phyloP scores from a whole-genome alignment of 2,888 invertebrate species.

The Stratiomys singularior region DNA sequence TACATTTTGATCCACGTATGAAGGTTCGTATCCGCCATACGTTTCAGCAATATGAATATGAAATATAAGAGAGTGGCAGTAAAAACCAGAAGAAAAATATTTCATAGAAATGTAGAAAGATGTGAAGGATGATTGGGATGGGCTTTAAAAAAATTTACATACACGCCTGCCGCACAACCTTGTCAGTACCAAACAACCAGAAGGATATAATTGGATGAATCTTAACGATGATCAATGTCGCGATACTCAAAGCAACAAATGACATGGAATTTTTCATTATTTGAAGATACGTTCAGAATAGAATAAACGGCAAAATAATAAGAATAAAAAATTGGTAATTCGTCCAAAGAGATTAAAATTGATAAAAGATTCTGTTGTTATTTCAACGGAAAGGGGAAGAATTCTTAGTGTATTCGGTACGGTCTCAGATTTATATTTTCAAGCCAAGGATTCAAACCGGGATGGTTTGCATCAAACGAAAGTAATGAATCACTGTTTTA shows the following conservation, averaged over 20 bases:
- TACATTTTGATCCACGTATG: background rate
- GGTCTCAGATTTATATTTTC: too few species aligned
- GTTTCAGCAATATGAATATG: too few species aligned
- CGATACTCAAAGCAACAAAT: conserved; percentile 4
- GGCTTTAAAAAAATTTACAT: conserved; percentile 13
- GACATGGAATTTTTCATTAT: conserved; percentile 3
- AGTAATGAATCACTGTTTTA: too few species aligned
- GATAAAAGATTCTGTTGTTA: too few species aligned
- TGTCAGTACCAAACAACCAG: background rate
- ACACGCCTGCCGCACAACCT: background rate
- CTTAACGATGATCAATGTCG: conserved; percentile 12
- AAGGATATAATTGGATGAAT: conserved; percentile 29
- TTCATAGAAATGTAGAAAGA: background rate
- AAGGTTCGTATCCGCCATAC: background rate
- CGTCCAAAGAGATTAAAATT: background rate
- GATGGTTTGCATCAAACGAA: too few species aligned
- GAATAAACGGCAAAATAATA: background rate
- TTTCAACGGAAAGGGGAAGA: too few species aligned
- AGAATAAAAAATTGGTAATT: background rate
- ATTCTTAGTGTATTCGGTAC: too few species aligned
- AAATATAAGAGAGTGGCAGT: background rate
- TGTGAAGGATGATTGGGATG: background rate
- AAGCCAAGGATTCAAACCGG: too few species aligned
- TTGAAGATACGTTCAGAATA: background rate
- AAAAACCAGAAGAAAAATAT: background rate